Conservation (phyloP, 2,797 vertebrate genomes). For the Tangara arthus region DNA sequence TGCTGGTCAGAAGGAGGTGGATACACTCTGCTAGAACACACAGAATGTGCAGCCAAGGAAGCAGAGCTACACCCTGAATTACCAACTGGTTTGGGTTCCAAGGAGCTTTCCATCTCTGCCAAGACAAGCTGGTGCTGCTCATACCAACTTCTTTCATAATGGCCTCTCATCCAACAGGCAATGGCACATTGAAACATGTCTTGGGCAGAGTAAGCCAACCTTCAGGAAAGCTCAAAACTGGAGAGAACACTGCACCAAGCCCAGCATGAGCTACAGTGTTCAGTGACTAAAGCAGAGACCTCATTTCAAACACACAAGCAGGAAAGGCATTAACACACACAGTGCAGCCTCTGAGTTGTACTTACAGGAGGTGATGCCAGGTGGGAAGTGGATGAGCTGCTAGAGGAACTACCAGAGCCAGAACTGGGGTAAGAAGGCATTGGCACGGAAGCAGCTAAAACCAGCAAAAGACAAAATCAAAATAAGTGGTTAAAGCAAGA, state of each 20-base stretch:
- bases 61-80: background rate
- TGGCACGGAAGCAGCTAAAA: conserved; percentile 83
- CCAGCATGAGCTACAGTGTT: background rate
- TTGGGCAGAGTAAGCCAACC: background rate
- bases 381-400: conserved; percentile 89
- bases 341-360: background rate
- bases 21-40: background rate
- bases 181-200: background rate
- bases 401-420: conserved; percentile 87
- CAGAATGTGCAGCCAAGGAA: background rate
- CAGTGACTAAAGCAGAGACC: background rate
- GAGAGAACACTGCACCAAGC: background rate
- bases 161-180: background rate
- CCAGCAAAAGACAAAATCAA: background rate
- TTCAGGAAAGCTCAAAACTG: background rate
- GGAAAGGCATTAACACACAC: background rate
- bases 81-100: background rate
- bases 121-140: background rate
- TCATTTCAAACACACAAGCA: background rate
- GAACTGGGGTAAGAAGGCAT: conserved; percentile 85
- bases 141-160: background rate
- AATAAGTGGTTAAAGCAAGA: background rate
- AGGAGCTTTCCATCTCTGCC: background rate
- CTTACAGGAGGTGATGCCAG: conserved; percentile 89
- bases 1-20: background rate